Base-by-base conservation (phyloP, 2,888 invertebrate species). In the Pherbina coryleti region DNA sequence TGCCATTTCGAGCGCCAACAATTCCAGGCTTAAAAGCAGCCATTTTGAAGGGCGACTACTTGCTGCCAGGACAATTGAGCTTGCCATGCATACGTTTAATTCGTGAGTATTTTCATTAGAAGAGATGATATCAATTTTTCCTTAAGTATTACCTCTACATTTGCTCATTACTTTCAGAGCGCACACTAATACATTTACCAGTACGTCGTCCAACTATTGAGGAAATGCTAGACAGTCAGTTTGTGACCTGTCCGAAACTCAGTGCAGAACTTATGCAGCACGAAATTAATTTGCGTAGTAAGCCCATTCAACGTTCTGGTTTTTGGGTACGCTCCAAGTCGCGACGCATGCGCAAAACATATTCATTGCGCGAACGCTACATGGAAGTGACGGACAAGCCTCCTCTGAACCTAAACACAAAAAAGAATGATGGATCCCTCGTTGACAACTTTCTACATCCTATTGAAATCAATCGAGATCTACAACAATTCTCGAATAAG, bases 1-100 rank as follows among this genome's bases (percentile, higher is more conserved):
- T 95, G 92, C 95, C 95, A n/a, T 95, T 95, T 86, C 91, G 93
- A 55, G 95, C 94, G 1, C 93, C 93, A 80, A 94, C 94, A n/a
- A 94, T 95, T 70, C 92, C 93, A 5, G 93, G 93, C 71, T 90
- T 95, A 69, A 93, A 94, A 86, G 91, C 92, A 79, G 92, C 92
- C 83, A 94, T 95, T 81, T 87, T 94, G 51, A 92, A 93, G 76
- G 94, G 94, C 8, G 91, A 91, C 75, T 93, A 92, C 84, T 89
- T 90, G 76, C 88, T 92, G 78, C 92, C 92, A 1, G 90, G 91
- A 2, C 90, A 91, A 84, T 88, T 92, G 11, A 91, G 91, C 80
- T 86, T 90, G 78, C 90, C 90, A 67, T 92, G 92, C 84, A 88
- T 89, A 82, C 88, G 90, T 83, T 89, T 92, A 81, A 91, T 92